Conservation (phyloP, 2,113 vertebrate species). For the Tyrannus savana region DNA sequence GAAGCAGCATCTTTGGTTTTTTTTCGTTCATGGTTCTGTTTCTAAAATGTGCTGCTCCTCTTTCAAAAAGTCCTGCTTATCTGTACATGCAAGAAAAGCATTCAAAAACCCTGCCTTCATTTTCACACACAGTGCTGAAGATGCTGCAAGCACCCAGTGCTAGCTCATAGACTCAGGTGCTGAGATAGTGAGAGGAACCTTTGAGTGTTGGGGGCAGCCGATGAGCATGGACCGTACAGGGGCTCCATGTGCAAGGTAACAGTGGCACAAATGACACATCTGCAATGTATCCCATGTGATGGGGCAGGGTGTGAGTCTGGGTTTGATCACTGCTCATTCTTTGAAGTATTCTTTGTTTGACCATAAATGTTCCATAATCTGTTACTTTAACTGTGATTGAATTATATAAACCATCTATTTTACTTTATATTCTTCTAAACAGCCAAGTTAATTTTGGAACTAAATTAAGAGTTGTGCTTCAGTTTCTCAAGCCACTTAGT, state of each 20-base stretch:
- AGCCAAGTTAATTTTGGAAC: conserved; percentile 62
- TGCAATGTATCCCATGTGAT: conserved; percentile 83
- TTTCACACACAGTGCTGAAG: conserved; percentile 99
- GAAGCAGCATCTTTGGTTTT: conserved; percentile 73
- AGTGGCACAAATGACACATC: conserved; percentile 82
- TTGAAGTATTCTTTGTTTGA: conserved; percentile 79
- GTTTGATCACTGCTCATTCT: conserved; percentile 80
- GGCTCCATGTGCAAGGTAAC: conserved; percentile 99
- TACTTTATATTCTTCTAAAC: conserved; percentile 61
- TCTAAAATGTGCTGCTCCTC: conserved; percentile 82
- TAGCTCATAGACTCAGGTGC: conserved; percentile 99
- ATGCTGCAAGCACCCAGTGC: conserved; percentile 93
- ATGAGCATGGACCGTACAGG: conserved; percentile 98
- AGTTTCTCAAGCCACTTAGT: conserved; percentile 59
- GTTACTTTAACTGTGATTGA: conserved; percentile 75
- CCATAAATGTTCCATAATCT: conserved; percentile 81
- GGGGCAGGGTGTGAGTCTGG: conserved; percentile 79
- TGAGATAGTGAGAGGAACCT: conserved; percentile 99
- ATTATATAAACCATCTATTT: conserved; percentile 65
- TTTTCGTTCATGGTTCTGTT: conserved; percentile 73
- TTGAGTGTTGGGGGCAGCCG: conserved; percentile 87
- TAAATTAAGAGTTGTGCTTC: conserved; percentile 65
- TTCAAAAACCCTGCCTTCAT: conserved; percentile 97
- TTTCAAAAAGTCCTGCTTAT: conserved; percentile 83
- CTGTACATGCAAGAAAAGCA: conserved; percentile 78